These are phyloP conservation scores for Chloroceryle amazona DNA, from an alignment of 2,797 vertebrate genomes.

Conservation along the genomic window DNA sequence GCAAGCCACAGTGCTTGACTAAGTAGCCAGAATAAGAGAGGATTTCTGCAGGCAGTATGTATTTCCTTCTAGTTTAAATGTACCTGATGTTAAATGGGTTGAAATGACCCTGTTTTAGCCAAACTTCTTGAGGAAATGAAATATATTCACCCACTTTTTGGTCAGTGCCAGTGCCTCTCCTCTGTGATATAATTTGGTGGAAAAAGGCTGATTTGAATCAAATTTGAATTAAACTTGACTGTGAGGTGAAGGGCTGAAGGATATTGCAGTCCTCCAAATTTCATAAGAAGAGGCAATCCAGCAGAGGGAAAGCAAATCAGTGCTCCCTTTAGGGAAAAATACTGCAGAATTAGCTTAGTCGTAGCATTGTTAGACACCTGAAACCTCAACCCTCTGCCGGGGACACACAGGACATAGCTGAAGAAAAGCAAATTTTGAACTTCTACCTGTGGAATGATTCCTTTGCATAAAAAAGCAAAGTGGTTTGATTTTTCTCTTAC, in stretches of 20 bases:
- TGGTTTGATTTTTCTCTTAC: neutral
- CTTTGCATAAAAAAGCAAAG: neutral
- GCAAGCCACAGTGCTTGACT: neutral
- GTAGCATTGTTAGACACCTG: neutral
- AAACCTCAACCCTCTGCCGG: neutral
- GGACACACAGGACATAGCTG: neutral
- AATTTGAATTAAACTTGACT: constrained; percentile 37
- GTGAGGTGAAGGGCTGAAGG: constrained; percentile 10
- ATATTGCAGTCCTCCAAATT: neutral
- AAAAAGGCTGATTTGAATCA: neutral
- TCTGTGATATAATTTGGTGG: neutral
- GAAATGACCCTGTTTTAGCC: neutral
- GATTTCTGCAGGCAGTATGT: neutral
- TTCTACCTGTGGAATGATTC: neutral
- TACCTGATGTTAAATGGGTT: neutral
- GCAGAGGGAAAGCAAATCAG: constrained; percentile 23
- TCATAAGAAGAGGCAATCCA: neutral
- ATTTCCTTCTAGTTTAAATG: neutral
- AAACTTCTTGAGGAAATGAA: neutral
- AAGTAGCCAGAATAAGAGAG: neutral
- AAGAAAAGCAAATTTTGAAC: neutral
- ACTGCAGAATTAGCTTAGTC: neutral
- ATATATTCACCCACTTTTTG: neutral
- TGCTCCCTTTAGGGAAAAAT: neutral
- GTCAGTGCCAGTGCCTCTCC: neutral